These are phyloP conservation scores for Anguilla rostrata DNA, from an alignment of 2,113 vertebrate genomes.

Conservation along the genomic window DNA sequence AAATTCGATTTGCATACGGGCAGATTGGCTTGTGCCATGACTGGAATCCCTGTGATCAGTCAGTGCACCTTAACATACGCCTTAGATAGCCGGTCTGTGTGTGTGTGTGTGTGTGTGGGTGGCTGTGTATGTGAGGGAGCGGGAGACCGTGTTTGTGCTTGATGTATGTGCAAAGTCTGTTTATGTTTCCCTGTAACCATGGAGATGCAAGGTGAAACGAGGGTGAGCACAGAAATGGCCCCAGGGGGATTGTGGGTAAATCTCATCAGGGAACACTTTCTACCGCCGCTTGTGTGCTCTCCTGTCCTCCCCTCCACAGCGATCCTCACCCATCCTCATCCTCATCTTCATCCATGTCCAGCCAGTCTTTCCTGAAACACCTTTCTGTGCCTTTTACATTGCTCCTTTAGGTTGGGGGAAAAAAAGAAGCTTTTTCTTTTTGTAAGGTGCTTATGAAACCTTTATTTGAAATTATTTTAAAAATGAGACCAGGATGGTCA, in stretches of 20 bases:
- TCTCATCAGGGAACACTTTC: not conserved
- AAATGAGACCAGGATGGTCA: too few species aligned
- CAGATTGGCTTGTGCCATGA: constrained; percentile 2
- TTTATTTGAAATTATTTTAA: too few species aligned
- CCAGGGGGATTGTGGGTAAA: not conserved
- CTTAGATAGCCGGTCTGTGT: not conserved
- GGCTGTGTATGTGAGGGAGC: not conserved
- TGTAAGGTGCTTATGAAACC: too few species aligned
- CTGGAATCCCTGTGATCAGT: not conserved
- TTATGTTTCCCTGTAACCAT: not conserved
- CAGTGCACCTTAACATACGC: not conserved
- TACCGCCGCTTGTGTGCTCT: not conserved
- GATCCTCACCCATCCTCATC: not conserved
- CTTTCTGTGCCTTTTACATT: too few species aligned
- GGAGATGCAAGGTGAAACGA: not conserved
- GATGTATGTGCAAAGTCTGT: not conserved
- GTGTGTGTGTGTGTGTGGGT: not conserved
- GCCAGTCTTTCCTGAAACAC: too few species aligned
- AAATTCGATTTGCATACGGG: constrained; percentile 27
- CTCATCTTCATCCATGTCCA: not conserved
- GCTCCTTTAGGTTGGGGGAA: too few species aligned
- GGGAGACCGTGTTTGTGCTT: not conserved
- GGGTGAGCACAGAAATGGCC: not conserved
- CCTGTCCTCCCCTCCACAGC: not conserved
- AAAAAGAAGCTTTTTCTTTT: too few species aligned